phyloP scores from a whole-genome alignment of 2,797 vertebrate species.

The Spinus pinus region DNA sequence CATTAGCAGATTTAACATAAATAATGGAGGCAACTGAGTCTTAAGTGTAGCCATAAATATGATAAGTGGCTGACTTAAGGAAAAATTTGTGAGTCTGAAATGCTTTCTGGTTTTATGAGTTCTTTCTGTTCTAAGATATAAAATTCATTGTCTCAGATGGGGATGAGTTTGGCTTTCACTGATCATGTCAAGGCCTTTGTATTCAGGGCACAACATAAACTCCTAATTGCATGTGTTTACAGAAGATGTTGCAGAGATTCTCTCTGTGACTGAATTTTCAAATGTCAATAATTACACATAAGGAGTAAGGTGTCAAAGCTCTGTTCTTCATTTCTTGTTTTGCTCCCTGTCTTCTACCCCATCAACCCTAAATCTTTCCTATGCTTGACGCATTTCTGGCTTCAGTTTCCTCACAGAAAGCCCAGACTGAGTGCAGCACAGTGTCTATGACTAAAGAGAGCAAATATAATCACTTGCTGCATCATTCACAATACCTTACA shows the following conservation, averaged over 20 bases:
- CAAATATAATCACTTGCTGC: neutral
- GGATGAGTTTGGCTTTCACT: neutral
- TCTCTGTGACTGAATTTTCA: neutral
- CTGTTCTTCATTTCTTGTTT: neutral
- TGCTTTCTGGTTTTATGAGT: neutral
- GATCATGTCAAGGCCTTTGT: neutral
- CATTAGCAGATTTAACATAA: neutral
- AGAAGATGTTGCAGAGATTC: neutral
- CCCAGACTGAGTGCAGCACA: neutral
- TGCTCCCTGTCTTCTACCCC: neutral
- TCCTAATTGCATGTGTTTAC: neutral
- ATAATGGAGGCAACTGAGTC: neutral
- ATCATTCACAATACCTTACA: neutral
- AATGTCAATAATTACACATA: neutral
- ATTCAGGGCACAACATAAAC: neutral
- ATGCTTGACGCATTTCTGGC: neutral
- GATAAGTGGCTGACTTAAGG: neutral
- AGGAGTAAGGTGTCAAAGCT: neutral
- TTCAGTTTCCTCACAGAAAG: neutral
- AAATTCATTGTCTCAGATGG: neutral
- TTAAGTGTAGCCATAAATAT: neutral
- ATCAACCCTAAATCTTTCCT: neutral
- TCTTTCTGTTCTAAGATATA: neutral
- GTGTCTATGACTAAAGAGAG: neutral
- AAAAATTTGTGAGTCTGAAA: neutral